Conservation (phyloP, 64 coral and sea anemone genomes). For the Pocillopora damicornis region DNA sequence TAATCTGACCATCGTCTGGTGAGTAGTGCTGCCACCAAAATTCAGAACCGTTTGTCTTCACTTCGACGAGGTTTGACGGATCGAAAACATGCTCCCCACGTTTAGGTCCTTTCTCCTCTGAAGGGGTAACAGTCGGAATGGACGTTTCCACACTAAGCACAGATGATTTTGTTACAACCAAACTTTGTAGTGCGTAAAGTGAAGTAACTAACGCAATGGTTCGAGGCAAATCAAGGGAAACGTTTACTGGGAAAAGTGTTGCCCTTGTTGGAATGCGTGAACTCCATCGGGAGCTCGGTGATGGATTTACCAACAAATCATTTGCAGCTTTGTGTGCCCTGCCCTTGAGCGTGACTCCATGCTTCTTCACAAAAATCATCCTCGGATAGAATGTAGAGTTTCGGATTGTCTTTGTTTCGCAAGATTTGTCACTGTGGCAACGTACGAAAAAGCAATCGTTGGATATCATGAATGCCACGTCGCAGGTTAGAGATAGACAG, state of each 20-base stretch:
- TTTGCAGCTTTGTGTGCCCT: background rate
- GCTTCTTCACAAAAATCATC: background rate
- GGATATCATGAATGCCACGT: slow-evolving; percentile 49
- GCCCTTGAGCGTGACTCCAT: background rate
- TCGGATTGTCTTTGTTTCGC: slow-evolving; percentile 17
- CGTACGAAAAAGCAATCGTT: slow-evolving; percentile 45
- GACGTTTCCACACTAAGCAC: background rate
- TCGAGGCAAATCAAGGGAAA: background rate
- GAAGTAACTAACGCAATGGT: background rate
- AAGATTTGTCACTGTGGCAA: slow-evolving; percentile 34
- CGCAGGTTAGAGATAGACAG: slow-evolving; percentile 16
- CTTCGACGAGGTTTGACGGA: slow-evolving; percentile 3
- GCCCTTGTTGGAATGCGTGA: background rate
- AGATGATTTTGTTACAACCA: background rate
- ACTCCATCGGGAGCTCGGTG: background rate
- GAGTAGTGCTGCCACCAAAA: slow-evolving; percentile 37
- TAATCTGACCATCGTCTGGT: background rate
- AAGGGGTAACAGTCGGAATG: background rate
- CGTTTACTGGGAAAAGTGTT: background rate
- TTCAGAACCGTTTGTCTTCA: slow-evolving; percentile 33
- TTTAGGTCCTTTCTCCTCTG: background rate
- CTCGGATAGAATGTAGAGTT: slow-evolving; percentile 7
- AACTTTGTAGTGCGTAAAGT: background rate
- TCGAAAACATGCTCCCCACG: too few species aligned
- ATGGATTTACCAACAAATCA: background rate